Conservation (phyloP, 2,797 vertebrate genomes). For the Cyclura pinguis region DNA sequence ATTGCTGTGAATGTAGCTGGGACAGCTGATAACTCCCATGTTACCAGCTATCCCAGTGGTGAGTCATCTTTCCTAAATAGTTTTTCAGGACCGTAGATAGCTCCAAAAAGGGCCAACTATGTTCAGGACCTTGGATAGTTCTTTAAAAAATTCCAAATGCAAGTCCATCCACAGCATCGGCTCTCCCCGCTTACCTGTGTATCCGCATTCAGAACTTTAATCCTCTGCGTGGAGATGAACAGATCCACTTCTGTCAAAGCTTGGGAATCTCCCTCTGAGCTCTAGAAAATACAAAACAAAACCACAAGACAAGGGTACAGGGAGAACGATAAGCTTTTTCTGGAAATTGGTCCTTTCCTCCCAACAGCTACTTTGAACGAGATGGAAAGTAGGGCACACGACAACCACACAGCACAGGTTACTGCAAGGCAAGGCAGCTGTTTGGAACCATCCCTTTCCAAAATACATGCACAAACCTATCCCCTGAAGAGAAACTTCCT, state of each 20-base stretch:
- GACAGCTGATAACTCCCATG: too few relatives aligned
- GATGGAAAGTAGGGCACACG: slow-evolving; percentile 30
- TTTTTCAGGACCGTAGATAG: too few relatives aligned
- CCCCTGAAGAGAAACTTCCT: neutral
- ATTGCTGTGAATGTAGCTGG: too few relatives aligned
- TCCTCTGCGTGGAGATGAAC: slow-evolving; percentile 99
- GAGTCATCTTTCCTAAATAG: too few relatives aligned
- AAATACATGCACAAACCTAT: slow-evolving; percentile 26
- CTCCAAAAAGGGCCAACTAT: too few relatives aligned
- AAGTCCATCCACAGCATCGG: neutral
- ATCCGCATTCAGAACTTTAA: slow-evolving; percentile 98
- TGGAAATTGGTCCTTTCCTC: slow-evolving; percentile 25
- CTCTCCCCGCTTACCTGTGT: slow-evolving; percentile 86
- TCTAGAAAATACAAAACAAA: slow-evolving; percentile 76
- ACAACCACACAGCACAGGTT: slow-evolving; percentile 20
- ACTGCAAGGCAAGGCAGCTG: slow-evolving; percentile 22
- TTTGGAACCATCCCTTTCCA: slow-evolving; percentile 15
- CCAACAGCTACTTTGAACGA: slow-evolving; percentile 28
- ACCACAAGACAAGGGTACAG: slow-evolving; percentile 32
- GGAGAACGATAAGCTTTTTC: slow-evolving; percentile 27
- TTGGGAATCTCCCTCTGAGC: slow-evolving; percentile 91
- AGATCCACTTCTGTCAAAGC: slow-evolving; percentile 97
- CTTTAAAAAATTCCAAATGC: too few relatives aligned
- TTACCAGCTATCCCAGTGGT: too few relatives aligned
- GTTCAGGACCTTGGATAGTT: too few relatives aligned